Conservation (phyloP, 2,888 invertebrate genomes). For the Polydesmus complanatus region DNA sequence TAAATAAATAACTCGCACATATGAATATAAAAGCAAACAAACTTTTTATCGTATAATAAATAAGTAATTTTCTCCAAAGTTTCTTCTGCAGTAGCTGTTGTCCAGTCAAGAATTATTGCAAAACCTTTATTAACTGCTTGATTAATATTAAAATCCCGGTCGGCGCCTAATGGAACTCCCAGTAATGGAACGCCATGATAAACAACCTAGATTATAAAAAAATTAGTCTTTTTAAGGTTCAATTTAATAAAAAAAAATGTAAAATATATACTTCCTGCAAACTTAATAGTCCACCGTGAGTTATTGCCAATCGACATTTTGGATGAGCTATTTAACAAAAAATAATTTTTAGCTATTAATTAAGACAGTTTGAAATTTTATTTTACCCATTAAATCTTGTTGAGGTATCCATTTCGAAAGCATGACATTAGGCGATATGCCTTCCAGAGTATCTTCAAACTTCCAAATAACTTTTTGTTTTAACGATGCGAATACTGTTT, state of each 20-base stretch:
- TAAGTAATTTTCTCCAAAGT: not conserved
- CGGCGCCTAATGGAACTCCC: constrained; percentile 1
- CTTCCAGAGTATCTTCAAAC: not conserved
- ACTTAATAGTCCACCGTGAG: constrained; percentile 2
- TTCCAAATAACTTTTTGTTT: constrained; percentile 8
- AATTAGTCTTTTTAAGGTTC: too few relatives aligned
- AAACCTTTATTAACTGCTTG: constrained; percentile 2
- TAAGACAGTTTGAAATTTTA: not conserved
- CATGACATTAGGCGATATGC: not conserved
- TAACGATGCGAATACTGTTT: not conserved
- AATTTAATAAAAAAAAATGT: too few relatives aligned
- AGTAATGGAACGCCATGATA: constrained; percentile 8
- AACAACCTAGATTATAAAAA: too few relatives aligned
- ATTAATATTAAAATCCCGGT: not conserved
- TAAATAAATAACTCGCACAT: not conserved
- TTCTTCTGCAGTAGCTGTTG: not conserved
- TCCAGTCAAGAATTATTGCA: not conserved
- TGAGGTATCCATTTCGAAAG: constrained; percentile 5
- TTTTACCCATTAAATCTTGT: constrained; percentile 7
- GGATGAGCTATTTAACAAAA: not conserved
- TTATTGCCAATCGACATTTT: constrained; percentile 7
- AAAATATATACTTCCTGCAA: constrained; percentile 3
- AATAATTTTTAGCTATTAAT: not conserved
- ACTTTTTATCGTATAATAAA: too few relatives aligned
- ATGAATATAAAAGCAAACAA: too few relatives aligned